Percentiles rank a stretch among this genome's conserved stretches.
Evolutionary conservation across 2,797 vertebrate genomes (phyloP).

Genomic region (Knipowitschia caucasica): DNA sequence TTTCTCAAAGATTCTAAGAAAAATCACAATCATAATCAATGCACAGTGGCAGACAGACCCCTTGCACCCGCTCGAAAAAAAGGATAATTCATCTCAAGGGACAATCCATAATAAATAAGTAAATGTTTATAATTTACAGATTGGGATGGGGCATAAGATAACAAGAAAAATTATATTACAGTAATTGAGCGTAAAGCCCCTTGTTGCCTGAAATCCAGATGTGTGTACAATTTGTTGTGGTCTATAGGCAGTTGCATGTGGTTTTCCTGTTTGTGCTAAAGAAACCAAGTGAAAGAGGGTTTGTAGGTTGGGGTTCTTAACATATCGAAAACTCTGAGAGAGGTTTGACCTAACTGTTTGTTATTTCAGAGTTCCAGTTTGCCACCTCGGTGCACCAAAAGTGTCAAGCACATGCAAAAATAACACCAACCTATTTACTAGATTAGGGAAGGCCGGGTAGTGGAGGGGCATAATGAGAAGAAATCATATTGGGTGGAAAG

Average conservation of each 20-base stretch:
- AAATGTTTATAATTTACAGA: too few relatives aligned
- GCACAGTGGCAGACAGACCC: slow-evolving; percentile 12
- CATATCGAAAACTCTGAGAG: slow-evolving; percentile 41
- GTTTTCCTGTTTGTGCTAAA: slow-evolving; percentile 81
- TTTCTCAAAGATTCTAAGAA: neutral
- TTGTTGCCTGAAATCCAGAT: slow-evolving; percentile 62
- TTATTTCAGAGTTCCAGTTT: slow-evolving; percentile 35
- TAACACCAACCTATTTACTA: slow-evolving; percentile 63
- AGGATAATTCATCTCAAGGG: too few relatives aligned
- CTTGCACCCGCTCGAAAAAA: slow-evolving; percentile 34
- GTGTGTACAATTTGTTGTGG: slow-evolving; percentile 69
- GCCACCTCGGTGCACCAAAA: slow-evolving; percentile 56
- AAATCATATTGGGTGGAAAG: slow-evolving; percentile 61
- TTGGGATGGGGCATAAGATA: neutral
- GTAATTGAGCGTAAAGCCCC: slow-evolving; percentile 20
- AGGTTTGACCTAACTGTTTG: slow-evolving; percentile 57
- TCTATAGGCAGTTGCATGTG: slow-evolving; percentile 67
- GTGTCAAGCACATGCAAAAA: slow-evolving; percentile 56
- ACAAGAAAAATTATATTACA: neutral
- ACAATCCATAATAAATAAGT: too few relatives aligned
- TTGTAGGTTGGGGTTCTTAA: slow-evolving; percentile 79
- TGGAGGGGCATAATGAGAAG: slow-evolving; percentile 53
- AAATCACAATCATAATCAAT: neutral
- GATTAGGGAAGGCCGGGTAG: slow-evolving; percentile 46
- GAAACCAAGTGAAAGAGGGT: slow-evolving; percentile 69